Percentiles rank a stretch among this genome's conserved stretches.
phyloP scores from a whole-genome alignment of 2,888 invertebrate species.

The Parnassius mnemosyne region DNA sequence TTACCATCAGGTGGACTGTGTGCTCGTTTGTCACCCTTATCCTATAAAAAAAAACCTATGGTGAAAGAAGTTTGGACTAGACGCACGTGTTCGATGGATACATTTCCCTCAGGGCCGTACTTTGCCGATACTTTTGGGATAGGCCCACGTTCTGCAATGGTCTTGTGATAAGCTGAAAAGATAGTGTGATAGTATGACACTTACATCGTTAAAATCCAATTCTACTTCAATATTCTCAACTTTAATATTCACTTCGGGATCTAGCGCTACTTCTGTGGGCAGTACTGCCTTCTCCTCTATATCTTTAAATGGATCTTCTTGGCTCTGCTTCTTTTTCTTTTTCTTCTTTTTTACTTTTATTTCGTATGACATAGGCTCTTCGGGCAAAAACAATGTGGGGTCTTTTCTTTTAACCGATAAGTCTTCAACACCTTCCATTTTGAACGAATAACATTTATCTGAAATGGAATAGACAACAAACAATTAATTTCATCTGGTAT shows the following conservation, averaged over 20 bases:
- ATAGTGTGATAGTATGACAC: constrained; percentile 31
- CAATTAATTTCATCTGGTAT: not conserved
- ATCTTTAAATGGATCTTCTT: constrained; percentile 69
- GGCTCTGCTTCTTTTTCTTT: constrained; percentile 54
- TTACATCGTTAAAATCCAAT: constrained; percentile 71
- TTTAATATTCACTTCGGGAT: constrained; percentile 68
- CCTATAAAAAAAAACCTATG: too few species aligned
- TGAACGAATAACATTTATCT: constrained; percentile 27
- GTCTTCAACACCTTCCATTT: constrained; percentile 32
- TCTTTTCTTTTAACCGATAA: constrained; percentile 48
- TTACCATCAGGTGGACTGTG: too few species aligned
- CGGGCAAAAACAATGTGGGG: constrained; percentile 64
- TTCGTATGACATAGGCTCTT: constrained; percentile 69
- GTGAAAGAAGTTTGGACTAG: too few species aligned
- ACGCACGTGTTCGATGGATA: too few species aligned
- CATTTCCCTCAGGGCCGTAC: too few species aligned
- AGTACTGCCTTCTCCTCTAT: constrained; percentile 44
- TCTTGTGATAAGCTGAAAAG: too few species aligned
- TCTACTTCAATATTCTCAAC: constrained; percentile 73
- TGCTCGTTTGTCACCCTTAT: too few species aligned
- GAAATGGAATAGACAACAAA: constrained; percentile 8
- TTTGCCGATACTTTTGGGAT: too few species aligned
- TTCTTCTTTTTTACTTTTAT: constrained; percentile 69
- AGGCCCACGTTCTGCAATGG: too few species aligned
- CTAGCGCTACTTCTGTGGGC: constrained; percentile 42